Conservation (phyloP, 2,113 vertebrate species). For the Ctenomys sociabilis region DNA sequence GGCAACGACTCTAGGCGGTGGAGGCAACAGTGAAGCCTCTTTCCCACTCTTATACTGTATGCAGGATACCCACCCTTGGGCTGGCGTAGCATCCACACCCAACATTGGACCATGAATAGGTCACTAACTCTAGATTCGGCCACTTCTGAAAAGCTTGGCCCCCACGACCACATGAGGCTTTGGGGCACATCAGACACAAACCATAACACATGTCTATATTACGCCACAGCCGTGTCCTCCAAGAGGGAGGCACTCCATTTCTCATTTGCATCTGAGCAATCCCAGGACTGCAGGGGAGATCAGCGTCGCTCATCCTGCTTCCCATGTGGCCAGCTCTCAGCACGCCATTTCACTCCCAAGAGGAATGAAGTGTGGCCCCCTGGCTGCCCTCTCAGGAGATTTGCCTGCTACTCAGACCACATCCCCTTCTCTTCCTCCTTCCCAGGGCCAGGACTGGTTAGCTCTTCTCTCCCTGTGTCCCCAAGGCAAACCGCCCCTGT, state of each 20-base stretch:
- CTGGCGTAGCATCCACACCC: background rate
- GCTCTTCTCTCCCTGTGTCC: background rate
- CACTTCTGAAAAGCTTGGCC: background rate
- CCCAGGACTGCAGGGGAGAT: background rate
- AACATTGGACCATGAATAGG: background rate
- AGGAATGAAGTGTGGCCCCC: background rate
- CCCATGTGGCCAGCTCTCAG: accelerated
- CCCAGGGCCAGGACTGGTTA: background rate
- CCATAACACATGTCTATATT: background rate
- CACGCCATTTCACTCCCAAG: too few species aligned
- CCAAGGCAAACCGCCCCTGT: background rate
- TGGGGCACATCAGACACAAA: background rate
- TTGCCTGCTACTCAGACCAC: background rate
- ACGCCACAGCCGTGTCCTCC: background rate
- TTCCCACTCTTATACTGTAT: background rate
- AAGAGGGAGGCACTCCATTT: background rate
- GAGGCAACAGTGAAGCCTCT: background rate
- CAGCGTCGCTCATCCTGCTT: background rate
- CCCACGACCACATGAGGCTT: background rate
- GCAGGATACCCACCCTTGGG: background rate
- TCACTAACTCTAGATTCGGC: too few species aligned
- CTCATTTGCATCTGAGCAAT: background rate
- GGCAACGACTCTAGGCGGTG: background rate
- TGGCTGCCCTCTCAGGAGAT: background rate
- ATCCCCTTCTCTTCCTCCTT: background rate